Base-by-base conservation (phyloP, 2,797 vertebrate genomes). In the Champsocephalus gunnari region DNA sequence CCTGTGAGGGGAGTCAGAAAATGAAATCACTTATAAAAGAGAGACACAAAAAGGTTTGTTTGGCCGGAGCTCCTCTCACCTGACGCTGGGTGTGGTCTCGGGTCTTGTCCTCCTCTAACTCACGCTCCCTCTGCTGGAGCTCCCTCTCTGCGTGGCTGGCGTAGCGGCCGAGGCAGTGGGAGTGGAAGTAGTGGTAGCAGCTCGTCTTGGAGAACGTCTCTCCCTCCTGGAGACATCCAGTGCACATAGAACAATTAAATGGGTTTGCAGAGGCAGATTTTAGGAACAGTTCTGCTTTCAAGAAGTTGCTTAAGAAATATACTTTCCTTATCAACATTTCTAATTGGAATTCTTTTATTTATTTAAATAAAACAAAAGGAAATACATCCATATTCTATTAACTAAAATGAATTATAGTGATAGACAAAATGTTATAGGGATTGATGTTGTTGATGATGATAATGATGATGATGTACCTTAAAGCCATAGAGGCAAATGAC, bases 171-270 rank as follows among this genome's bases (percentile, higher is more conserved):
- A 98, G 94, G 87, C 97, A 99, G 92, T 97, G 96, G 4, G 97
- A 98, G 85, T 99, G 97, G 88, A 99, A 99, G 80, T 99, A 97
- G 91, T 99, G 97, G 84, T 98, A 99, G 90, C 97, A 99, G 76
- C 92, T 91, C 0, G 97, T 99, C 91, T 98, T 99, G 10, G 96
- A 98, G 87, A 99, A 97, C 3, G 91, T 93, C 79, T 99, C 98
- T 5, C 94, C 96, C 53, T 98, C 94, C 94, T 95, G 85, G 45
- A 49, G 14, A 59, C 11, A 28, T 0, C 10, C 45, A 41, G 14
- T 0, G 24, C 9, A 58, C 2, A 19, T 2, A 48, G 4, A 24
- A 1, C 3, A 54, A 49, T 2, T 38, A 1, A 50, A n/a, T 0
- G 3, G 10, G 0, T 51, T 45, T 17, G 12, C 24, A 21, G 32